A percentile compares a stretch with the other conserved stretches of the same genome.
phyloP scores from a whole-genome alignment of 2,797 vertebrate species.

The Cyprinodon diabolis region DNA sequence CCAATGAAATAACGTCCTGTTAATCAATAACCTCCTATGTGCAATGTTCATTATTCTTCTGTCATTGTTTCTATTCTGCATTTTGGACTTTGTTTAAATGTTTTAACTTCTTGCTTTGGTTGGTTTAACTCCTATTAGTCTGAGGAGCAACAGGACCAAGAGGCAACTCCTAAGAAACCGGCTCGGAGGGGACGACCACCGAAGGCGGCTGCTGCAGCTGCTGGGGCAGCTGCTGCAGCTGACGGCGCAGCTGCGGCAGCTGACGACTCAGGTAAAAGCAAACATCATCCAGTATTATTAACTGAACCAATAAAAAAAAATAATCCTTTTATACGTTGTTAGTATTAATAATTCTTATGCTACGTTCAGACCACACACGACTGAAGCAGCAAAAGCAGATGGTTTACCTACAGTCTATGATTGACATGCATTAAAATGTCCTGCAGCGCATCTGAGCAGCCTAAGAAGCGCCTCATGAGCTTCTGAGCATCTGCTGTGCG shows the following conservation, averaged over 20 bases:
- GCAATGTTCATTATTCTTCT: not conserved
- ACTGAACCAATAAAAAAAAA: not conserved
- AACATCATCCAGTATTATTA: not conserved
- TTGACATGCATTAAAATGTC: too few relatives aligned
- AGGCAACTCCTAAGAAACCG: slow-evolving; percentile 55
- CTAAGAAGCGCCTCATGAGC: too few relatives aligned
- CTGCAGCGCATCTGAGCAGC: too few relatives aligned
- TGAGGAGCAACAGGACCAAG: slow-evolving; percentile 61
- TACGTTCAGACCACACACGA: too few relatives aligned
- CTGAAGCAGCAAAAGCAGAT: too few relatives aligned
- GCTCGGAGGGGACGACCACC: slow-evolving; percentile 73
- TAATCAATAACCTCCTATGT: not conserved
- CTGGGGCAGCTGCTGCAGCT: too few relatives aligned
- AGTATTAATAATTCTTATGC: too few relatives aligned
- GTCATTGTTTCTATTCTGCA: not conserved
- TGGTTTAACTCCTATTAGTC: slow-evolving; percentile 31
- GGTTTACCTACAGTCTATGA: too few relatives aligned
- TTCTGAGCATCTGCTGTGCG: too few relatives aligned
- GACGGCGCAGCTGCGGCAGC: too few relatives aligned
- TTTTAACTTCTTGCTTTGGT: not conserved
- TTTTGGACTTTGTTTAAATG: not conserved
- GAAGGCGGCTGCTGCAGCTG: slow-evolving; percentile 51
- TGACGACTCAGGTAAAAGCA: slow-evolving; percentile 60
- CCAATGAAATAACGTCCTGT: not conserved
- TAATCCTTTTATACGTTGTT: not conserved